Conservation (phyloP, 2,797 vertebrate genomes). For the Varecia variegata region DNA sequence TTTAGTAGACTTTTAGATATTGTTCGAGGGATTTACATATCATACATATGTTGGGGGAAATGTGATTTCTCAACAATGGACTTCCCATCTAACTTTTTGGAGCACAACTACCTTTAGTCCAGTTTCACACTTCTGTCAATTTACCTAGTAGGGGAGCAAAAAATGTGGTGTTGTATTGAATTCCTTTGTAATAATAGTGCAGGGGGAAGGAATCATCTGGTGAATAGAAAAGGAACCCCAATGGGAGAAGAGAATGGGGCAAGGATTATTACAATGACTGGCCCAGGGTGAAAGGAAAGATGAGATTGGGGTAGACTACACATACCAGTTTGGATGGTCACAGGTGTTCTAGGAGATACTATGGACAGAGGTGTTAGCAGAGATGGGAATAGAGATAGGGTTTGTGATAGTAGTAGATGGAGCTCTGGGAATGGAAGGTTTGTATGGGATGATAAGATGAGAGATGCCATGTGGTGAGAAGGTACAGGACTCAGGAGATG, state of each 20-base stretch:
- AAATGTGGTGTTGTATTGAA: background rate
- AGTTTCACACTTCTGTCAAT: background rate
- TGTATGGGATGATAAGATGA: background rate
- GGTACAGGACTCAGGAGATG: background rate
- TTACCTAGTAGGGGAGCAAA: background rate
- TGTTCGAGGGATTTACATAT: background rate
- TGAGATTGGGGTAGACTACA: background rate
- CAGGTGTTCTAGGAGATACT: background rate
- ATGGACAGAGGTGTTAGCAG: background rate
- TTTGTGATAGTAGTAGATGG: background rate
- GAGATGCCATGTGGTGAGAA: background rate
- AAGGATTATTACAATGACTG: background rate
- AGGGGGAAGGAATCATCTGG: background rate
- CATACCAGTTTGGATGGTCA: background rate
- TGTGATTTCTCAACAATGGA: background rate
- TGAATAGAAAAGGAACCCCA: background rate
- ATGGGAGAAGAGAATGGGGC: background rate
- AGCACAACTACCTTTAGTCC: background rate
- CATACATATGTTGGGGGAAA: background rate
- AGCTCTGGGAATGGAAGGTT: background rate
- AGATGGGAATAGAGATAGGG: background rate
- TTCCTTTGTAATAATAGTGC: background rate
- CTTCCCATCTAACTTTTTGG: background rate
- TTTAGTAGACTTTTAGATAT: background rate
- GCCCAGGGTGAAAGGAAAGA: background rate